Evolutionary conservation across 1,140 invertebrate species (phyloP), one percentile per base, ranked within the genome.

Genomic region (Heliothis subflexa): DNA sequence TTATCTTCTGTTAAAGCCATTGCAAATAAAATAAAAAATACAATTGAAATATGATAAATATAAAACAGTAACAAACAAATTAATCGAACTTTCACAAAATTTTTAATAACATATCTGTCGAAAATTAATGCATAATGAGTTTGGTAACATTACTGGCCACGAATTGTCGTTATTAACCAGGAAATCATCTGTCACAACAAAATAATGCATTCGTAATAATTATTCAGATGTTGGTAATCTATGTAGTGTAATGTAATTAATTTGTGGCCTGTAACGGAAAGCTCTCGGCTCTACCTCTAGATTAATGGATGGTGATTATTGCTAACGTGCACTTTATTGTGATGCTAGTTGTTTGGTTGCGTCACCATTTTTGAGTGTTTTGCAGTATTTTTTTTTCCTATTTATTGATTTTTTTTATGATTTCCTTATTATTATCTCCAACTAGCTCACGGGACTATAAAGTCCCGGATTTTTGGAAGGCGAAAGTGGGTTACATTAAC

Each of bases 271-370:
- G 86, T 87, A 89, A 89, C 86, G 86, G 88, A 91, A 87, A 90
- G 87, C 89, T 88, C 88, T 87, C 85, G 78, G 77, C 76, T 83
- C 71, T 86, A 88, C n/a, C n/a, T n/a, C n/a, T n/a, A n/a, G 86
- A 92, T 91, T 92, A 91, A 92, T 92, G 91, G 85, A 88, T 86
- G 86, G 88, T 85, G 85, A 83, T 82, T 88, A 91, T 89, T 87
- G 81, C 86, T 87, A 90, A 89, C 86, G 86, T 78, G 88, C 77
- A 77, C 78, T 75, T 75, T 78, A 81, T 79, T 66, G 61, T 79
- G 50, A 45, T 62, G 73, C 40, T 61, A 71, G 72, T 73, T 74
- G 21, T 80, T 80, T 73, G 49, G 12, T 75, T 13, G 9, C 4
- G 12, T 62, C 18, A 13, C n/a, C 40, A 14, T 50, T 21, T 62